Percentiles rank a stretch among this genome's conserved stretches.
Evolutionary conservation across 2,113 vertebrate species (phyloP).

Genomic region (Colossoma macropomum): DNA sequence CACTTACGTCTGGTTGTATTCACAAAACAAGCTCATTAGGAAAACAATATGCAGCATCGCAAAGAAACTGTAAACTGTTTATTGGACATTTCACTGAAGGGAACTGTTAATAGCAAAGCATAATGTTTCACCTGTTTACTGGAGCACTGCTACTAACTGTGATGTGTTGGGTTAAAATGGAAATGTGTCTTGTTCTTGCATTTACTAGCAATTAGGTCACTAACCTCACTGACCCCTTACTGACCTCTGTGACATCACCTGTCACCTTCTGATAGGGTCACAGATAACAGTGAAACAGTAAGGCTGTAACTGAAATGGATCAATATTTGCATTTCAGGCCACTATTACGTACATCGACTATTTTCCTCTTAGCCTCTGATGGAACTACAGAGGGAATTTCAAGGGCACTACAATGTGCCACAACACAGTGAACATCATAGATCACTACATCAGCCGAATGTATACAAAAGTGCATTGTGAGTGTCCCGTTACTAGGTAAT

Average conservation of each 20-base stretch:
- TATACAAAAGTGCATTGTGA: too few species aligned
- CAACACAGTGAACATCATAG: too few species aligned
- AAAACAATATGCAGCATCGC: not conserved
- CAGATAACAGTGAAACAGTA: not conserved
- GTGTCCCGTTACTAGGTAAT: too few species aligned
- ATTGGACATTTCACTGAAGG: too few species aligned
- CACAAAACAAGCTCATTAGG: not conserved
- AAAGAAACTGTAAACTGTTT: not conserved
- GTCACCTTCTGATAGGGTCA: not conserved
- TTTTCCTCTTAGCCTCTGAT: too few species aligned
- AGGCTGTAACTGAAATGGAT: too few species aligned
- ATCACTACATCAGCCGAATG: too few species aligned
- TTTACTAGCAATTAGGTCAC: not conserved
- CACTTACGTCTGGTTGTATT: not conserved
- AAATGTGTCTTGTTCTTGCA: not conserved
- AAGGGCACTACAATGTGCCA: too few species aligned
- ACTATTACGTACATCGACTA: too few species aligned
- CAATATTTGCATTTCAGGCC: too few species aligned
- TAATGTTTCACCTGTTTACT: not conserved
- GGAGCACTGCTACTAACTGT: not conserved
- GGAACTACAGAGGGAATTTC: too few species aligned
- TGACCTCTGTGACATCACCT: not conserved
- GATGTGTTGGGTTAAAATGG: not conserved
- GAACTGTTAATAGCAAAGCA: too few species aligned
- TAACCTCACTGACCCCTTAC: not conserved